These are phyloP conservation scores for Montipora cactus DNA, from an alignment of 64 coral and sea anemone genomes.

Conservation along the genomic window DNA sequence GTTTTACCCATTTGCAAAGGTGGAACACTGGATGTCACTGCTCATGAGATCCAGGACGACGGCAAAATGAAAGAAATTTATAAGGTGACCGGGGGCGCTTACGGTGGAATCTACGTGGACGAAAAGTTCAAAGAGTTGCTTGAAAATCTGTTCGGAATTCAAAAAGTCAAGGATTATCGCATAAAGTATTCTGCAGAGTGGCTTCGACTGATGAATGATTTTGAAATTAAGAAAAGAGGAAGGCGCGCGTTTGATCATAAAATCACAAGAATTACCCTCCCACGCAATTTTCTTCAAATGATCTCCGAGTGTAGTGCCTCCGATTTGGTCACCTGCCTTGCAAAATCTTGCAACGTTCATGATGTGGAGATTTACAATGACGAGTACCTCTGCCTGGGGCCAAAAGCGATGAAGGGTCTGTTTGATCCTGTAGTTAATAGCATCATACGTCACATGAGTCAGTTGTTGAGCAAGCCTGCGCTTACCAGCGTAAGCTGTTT, in stretches of 20 bases:
- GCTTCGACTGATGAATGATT: slow-evolving; percentile 47
- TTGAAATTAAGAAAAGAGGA: slow-evolving; percentile 55
- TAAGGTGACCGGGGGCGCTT: background rate
- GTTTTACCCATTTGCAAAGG: background rate
- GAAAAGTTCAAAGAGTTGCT: background rate
- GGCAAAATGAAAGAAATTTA: slow-evolving; percentile 35
- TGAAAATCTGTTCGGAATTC: background rate
- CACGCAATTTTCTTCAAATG: background rate
- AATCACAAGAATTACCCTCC: slow-evolving; percentile 5
- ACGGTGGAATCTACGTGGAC: slow-evolving; percentile 39
- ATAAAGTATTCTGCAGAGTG: background rate
- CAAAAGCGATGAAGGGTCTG: background rate
- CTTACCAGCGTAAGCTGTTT: background rate
- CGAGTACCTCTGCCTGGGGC: slow-evolving; percentile 9
- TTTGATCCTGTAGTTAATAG: slow-evolving; percentile 18
- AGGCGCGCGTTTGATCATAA: background rate
- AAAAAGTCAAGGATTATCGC: background rate
- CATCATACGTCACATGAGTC: background rate
- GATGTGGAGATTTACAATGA: background rate
- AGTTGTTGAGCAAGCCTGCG: background rate
- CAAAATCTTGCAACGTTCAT: too few species aligned
- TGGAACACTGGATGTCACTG: slow-evolving; percentile 57
- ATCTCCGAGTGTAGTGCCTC: rapidly evolving
- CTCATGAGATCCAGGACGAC: background rate
- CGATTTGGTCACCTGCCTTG: too few species aligned